These are phyloP conservation scores for Acrobeloides nanus DNA, from an alignment of 2,888 invertebrate species.

Conservation along the genomic window DNA sequence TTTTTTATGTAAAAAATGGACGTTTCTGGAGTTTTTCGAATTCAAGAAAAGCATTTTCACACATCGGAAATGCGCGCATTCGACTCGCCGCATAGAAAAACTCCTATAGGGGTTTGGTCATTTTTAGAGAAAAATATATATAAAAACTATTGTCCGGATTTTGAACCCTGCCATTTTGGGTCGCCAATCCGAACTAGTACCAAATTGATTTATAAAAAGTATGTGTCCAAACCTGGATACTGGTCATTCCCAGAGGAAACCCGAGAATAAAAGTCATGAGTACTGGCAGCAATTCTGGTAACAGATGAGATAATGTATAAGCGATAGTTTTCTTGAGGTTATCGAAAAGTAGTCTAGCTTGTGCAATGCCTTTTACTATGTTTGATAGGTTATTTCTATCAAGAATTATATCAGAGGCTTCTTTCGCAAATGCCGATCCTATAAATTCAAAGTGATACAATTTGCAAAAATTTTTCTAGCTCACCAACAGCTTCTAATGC, in stretches of 20 bases:
- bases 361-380: slow-evolving; percentile 11
- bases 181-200: too few relatives aligned
- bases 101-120: too few relatives aligned
- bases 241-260: slow-evolving; percentile 29
- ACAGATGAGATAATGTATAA: slow-evolving; percentile 32
- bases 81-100: too few relatives aligned
- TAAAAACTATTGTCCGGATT: too few relatives aligned
- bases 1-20: too few relatives aligned
- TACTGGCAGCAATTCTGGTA: slow-evolving; percentile 34
- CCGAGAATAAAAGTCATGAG: slow-evolving; percentile 30
- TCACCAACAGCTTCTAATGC: slow-evolving; percentile 26
- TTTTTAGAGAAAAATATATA: too few relatives aligned
- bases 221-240: slow-evolving; percentile 21
- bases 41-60: too few relatives aligned
- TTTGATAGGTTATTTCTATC: slow-evolving; percentile 16
- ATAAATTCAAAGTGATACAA: slow-evolving; percentile 6
- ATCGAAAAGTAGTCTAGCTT: slow-evolving; percentile 28
- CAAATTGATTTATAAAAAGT: background rate
- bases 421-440: slow-evolving; percentile 28
- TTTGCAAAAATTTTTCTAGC: too few relatives aligned
- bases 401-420: slow-evolving; percentile 31
- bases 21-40: too few relatives aligned
- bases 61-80: too few relatives aligned
- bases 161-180: too few relatives aligned
- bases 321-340: slow-evolving; percentile 32